These are phyloP conservation scores for Poeciliopsis paucimaculata DNA, from an alignment of 2,797 vertebrate species.

Conservation along the genomic window DNA sequence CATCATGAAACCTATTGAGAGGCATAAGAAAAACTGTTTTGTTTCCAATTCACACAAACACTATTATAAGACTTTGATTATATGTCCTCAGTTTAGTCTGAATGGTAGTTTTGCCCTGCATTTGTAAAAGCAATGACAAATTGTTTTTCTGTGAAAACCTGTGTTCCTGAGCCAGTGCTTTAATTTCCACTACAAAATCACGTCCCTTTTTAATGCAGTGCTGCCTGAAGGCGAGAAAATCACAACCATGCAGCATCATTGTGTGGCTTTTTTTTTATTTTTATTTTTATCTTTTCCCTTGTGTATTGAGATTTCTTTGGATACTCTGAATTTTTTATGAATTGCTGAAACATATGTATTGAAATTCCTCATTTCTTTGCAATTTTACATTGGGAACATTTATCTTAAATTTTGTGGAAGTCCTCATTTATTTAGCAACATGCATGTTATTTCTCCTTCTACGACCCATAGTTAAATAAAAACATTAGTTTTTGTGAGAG, in stretches of 20 bases:
- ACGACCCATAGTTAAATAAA: neutral
- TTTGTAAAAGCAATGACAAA: conserved; percentile 1
- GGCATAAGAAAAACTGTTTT: neutral
- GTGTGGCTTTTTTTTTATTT: neutral
- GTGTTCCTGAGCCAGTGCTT: neutral
- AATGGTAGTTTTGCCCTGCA: neutral
- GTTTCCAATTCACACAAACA: neutral
- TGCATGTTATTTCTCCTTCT: neutral
- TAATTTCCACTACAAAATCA: conserved; percentile 1
- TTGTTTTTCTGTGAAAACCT: conserved; percentile 3
- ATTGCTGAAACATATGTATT: neutral
- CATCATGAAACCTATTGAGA: neutral
- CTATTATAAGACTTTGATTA: neutral
- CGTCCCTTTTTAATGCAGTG: conserved; percentile 3
- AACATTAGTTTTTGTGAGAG: neutral
- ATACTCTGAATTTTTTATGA: conserved; percentile 4
- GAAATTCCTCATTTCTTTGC: neutral
- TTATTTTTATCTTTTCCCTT: neutral
- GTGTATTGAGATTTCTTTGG: neutral
- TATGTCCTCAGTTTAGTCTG: neutral
- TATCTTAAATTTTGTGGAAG: neutral
- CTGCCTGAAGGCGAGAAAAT: neutral
- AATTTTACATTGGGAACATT: neutral
- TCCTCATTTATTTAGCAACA: neutral
- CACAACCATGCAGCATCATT: neutral